These are phyloP conservation scores for Eilema caniola DNA, from an alignment of 2,888 invertebrate species.

Conservation along the genomic window DNA sequence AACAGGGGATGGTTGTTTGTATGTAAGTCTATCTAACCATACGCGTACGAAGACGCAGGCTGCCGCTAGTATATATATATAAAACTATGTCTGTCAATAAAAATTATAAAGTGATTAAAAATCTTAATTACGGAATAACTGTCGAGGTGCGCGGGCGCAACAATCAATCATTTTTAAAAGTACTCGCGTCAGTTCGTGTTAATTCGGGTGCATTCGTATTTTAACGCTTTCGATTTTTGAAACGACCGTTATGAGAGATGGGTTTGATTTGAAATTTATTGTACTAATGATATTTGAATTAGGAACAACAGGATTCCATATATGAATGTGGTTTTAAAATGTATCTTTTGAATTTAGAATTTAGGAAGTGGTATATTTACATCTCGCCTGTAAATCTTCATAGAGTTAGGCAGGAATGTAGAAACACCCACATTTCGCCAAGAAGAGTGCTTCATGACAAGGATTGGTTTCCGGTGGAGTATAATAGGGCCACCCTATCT, in stretches of 20 bases:
- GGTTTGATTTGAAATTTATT: conserved; percentile 13
- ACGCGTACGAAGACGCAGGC: too few species aligned
- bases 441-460: too few species aligned
- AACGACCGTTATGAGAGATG: conserved; percentile 15
- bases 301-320: conserved; percentile 8
- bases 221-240: conserved; percentile 24
- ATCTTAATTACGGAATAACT: conserved; percentile 38
- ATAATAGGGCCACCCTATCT: too few species aligned
- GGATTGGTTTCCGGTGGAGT: too few species aligned
- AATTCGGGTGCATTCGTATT: conserved; percentile 22
- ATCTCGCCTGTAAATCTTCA: too few species aligned
- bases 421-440: too few species aligned
- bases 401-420: too few species aligned
- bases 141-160: conserved; percentile 22
- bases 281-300: conserved; percentile 20
- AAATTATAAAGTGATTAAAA: conserved; percentile 39
- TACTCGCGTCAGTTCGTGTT: conserved; percentile 21
- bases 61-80: conserved; percentile 20
- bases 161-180: conserved; percentile 37
- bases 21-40: too few species aligned
- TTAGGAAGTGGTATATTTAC: not conserved
- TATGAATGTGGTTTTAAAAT: not conserved
- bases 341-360: not conserved
- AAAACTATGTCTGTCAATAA: conserved; percentile 37
- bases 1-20: too few species aligned